These are phyloP conservation scores for Deilephila porcellus DNA, from an alignment of 2,888 invertebrate genomes.

Conservation along the genomic window DNA sequence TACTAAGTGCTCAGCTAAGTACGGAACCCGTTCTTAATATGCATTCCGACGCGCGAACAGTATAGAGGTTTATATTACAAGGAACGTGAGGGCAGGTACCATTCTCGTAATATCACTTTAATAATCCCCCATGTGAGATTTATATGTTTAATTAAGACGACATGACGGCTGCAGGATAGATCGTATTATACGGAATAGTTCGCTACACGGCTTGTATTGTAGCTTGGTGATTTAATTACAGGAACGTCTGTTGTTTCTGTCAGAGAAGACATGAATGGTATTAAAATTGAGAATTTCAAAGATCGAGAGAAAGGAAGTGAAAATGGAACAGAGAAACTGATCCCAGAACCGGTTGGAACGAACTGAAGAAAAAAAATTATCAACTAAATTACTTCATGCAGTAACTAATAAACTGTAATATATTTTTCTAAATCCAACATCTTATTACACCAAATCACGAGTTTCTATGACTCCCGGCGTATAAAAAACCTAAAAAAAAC, in stretches of 20 bases:
- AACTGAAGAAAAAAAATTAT: too few species aligned
- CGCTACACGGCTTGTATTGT: background rate
- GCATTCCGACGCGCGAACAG: slow-evolving; percentile 59
- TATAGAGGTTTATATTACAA: slow-evolving; percentile 39
- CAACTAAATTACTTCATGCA: too few species aligned
- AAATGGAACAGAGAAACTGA: too few species aligned
- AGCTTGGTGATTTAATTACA: background rate
- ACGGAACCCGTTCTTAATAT: slow-evolving; percentile 65
- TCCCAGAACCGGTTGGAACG: too few species aligned
- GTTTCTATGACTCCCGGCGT: background rate
- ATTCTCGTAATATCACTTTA: slow-evolving; percentile 33
- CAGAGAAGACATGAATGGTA: too few species aligned
- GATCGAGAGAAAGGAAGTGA: too few species aligned
- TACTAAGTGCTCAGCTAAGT: slow-evolving; percentile 62
- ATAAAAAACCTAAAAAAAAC: background rate
- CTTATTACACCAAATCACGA: background rate
- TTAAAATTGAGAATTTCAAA: too few species aligned
- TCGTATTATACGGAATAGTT: slow-evolving; percentile 1
- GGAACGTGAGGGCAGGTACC: slow-evolving; percentile 44
- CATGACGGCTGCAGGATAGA: slow-evolving; percentile 3
- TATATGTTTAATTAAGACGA: slow-evolving; percentile 13
- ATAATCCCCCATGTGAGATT: slow-evolving; percentile 21
- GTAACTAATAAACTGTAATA: too few species aligned
- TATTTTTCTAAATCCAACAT: background rate
- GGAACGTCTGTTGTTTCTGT: too few species aligned